Base-by-base conservation (phyloP, 1,140 invertebrate genomes). In the Brachionus calyciflorus region DNA sequence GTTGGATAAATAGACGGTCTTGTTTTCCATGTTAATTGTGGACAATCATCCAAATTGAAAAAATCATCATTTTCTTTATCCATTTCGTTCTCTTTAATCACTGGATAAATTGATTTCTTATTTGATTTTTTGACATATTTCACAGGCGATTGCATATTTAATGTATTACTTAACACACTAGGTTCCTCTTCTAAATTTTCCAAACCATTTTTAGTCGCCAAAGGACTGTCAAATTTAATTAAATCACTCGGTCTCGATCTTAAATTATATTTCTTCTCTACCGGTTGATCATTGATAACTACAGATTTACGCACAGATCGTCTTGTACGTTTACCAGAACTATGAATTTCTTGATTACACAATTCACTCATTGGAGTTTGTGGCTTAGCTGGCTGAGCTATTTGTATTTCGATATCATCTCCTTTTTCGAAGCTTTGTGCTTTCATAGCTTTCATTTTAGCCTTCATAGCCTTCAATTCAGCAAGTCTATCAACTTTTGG, bases 231-330 rank as follows among this genome's bases (percentile, higher is more conserved):
- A 24, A 73, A 73, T 41, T 73, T 73, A 2, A 73, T 73, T 6
- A 73, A 30, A 73, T 73, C 69, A 37, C 69, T 73, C 5, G 69
- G 69, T 26, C 69, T 19, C 46, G 69, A 73, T 49, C 69, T 49
- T 12, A 73, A 41, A 73, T 73, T 73, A 26, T 53, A 73, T 24
- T 55, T 73, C 33, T 49, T 73, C 21, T 33, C 37, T 12, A 51
- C 69, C 6, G 26, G 2, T n/a, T 7, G n/a, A 12, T 73, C 51
- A 14, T 19, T 37, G 3, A 19, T 10, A 10, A 37, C 30, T n/a
- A 73, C 2, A 28, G 46, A 51, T 51, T 40, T 19, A 28, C 46
- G 37, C 7, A 19, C n/a, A 24, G 46, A 73, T 9, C 69, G 44
- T 21, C 69, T 26, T 12, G 65, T 26, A 17, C 37, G 33, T 37